Conservation (phyloP, 2,888 invertebrate species). For the Morinoia aosen region DNA sequence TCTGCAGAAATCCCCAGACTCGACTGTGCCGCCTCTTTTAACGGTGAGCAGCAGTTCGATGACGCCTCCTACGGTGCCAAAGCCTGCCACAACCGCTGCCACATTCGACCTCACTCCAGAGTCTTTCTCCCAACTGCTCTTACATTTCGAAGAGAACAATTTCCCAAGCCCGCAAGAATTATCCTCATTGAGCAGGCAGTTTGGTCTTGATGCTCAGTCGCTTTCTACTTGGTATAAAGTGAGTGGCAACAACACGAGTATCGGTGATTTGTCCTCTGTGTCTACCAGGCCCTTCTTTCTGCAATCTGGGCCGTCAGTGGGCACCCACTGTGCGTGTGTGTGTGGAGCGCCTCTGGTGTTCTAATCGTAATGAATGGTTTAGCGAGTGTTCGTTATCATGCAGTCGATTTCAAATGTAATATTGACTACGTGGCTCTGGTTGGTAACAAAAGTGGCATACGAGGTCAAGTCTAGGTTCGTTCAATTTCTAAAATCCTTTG, state of each 20-base stretch:
- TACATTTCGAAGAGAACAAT: slow-evolving; percentile 50
- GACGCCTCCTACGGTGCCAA: neutral
- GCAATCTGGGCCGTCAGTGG: neutral
- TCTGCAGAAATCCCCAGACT: neutral
- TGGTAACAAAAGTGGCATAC: neutral
- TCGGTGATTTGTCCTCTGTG: neutral
- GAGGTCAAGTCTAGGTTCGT: neutral
- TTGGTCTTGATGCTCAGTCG: slow-evolving; percentile 5
- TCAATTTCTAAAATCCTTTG: neutral
- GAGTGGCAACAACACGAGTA: neutral
- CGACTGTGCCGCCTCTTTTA: neutral
- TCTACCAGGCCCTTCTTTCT: neutral
- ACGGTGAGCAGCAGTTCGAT: neutral
- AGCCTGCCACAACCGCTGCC: neutral
- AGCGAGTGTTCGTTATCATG: neutral
- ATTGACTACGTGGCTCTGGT: neutral
- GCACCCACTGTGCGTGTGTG: neutral
- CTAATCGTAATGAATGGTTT: neutral
- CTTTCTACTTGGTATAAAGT: slow-evolving; percentile 35
- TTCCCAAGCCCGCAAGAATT: slow-evolving; percentile 44
- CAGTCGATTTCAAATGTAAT: neutral
- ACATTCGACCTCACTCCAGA: neutral
- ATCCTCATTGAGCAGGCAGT: slow-evolving; percentile 12
- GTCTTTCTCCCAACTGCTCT: neutral
- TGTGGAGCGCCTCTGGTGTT: neutral